Percentiles rank a stretch among this genome's conserved stretches.
Evolutionary conservation across 2,888 invertebrate genomes (phyloP).

Genomic region (Brachyopa scutellaris): DNA sequence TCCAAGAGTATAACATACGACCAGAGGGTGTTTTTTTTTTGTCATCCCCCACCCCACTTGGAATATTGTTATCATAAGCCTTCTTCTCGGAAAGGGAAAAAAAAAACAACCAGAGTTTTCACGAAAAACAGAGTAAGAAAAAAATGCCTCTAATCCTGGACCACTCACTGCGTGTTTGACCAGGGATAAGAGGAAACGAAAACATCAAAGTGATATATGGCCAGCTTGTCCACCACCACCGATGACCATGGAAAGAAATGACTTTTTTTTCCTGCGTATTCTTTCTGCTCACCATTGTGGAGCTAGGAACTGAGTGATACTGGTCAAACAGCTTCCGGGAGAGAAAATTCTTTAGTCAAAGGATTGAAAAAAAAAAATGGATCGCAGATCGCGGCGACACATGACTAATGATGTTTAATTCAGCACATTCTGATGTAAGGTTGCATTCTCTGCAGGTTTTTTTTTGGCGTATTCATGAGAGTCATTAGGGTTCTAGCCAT

Average conservation of each 20-base stretch:
- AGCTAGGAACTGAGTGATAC: slow-evolving; percentile 34
- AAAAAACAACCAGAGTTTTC: not conserved
- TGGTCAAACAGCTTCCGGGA: slow-evolving; percentile 44
- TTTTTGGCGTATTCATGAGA: slow-evolving; percentile 43
- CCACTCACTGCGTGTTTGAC: slow-evolving; percentile 24
- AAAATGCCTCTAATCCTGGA: not conserved
- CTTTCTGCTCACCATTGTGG: not conserved
- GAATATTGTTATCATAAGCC: slow-evolving; percentile 18
- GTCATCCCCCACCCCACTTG: not conserved
- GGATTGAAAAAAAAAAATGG: slow-evolving; percentile 16
- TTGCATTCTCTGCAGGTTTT: not conserved
- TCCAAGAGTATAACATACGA: slow-evolving; percentile 37
- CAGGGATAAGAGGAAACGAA: slow-evolving; percentile 59
- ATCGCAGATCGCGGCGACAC: slow-evolving; percentile 49
- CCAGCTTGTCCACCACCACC: slow-evolving; percentile 45
- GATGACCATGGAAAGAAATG: slow-evolving; percentile 37
- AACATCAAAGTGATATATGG: slow-evolving; percentile 70
- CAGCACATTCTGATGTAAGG: slow-evolving; percentile 18
- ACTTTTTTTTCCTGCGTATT: slow-evolving; percentile 26
- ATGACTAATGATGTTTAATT: slow-evolving; percentile 67
- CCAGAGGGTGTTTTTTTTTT: slow-evolving; percentile 48
- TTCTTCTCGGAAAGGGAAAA: not conserved
- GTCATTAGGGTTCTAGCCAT: slow-evolving; percentile 60
- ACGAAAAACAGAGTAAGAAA: slow-evolving; percentile 8
- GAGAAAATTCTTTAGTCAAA: slow-evolving; percentile 57